Evolutionary conservation across 2,113 vertebrate species (phyloP), one percentile per base, ranked within the genome.

Genomic region (Misgurnus mizolepis): DNA sequence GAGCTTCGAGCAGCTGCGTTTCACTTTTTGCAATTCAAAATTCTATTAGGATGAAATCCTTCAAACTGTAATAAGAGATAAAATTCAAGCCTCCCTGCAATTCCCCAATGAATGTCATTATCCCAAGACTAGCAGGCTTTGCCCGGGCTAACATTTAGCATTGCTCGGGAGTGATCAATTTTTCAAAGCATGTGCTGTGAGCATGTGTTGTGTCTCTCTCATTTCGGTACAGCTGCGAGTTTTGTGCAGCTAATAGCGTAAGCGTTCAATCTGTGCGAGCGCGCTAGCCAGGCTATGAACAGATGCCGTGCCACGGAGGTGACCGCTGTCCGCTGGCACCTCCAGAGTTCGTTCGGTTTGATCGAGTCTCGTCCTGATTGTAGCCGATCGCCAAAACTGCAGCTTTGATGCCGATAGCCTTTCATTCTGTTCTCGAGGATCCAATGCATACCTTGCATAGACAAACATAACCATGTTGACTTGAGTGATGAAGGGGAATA

Each of bases 31-130:
- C 61, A 70, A 78, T 69, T 27, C 58, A 67, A 75, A 78, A 83
- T 85, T 83, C 81, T 78, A 85, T 83, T 83, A 83, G 56, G 67
- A 71, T 58, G 81, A 78, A 83, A 85, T 83, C 74, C 78, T 66
- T 40, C 66, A 55, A 78, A 78, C 75, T 70, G 77, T 78, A 73
- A 73, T 81, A 72, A 84, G 56, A 84, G 62, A 81, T 81, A 75
- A 79, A 81, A 72, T 78, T 78, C 67, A 84, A 81, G 76, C 83
- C 61, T 73, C 61, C 69, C 22, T 60, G 76, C 70, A 80, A 85
- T 81, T 76, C 72, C 66, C 73, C 77, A 83, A 82, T 82, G 81
- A 76, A 84, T 86, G 62, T 83, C 60, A 76, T 81, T 82, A 84
- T 64, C 69, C 49, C 4, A 56, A 75, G 74, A 71, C 83, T 83